Base-by-base conservation (phyloP, 2,888 invertebrate genomes). In the Branchipolynoe longqiensis region DNA sequence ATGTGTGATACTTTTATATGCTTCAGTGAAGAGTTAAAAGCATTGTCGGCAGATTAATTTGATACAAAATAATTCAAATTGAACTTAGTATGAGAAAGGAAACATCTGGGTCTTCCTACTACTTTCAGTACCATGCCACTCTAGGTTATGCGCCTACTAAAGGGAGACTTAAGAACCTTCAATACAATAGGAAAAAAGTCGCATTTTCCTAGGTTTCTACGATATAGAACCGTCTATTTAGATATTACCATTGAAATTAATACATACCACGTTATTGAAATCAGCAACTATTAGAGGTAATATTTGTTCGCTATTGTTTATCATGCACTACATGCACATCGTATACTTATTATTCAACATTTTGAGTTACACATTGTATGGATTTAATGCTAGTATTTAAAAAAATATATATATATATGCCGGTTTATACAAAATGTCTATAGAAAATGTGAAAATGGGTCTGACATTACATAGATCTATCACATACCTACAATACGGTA, bases 291-390 rank as follows among this genome's bases (percentile, higher is more conserved):
- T 36, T 22, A 36, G n/a, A 69, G 1, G 33, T 69, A 31, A 69
- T 31, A 69, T 18, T 1, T 69, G 28, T 69, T 12, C 69, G 33
- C 69, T 69, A 69, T 69, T 38, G 38, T 69, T 12, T 48, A 8
- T 69, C 69, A 69, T 69, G 69, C 69, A 69, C 69, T 36, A 69
- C 69, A 69, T 69, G 69, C 69, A 69, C 38, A 69, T 31, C 69
- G 33, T 69, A 69, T 14, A 8, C 14, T n/a, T 69, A 62, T 4
- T 4, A 62, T 25, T 62, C 62, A 14, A 56, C 25, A 56, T 56
- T 25, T n/a, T 56, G 22, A 56, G 56, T 56, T 12, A 56, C 56
- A 8, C n/a, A n/a, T n/a, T n/a, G n/a, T n/a, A n/a, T n/a, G n/a
- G n/a, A n/a, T n/a, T n/a, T n/a, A n/a, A n/a, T n/a, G n/a, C n/a